Percentiles rank a stretch among this genome's conserved stretches.
phyloP scores from a whole-genome alignment of 2,113 vertebrate genomes.

The Syngnathus scovelli region DNA sequence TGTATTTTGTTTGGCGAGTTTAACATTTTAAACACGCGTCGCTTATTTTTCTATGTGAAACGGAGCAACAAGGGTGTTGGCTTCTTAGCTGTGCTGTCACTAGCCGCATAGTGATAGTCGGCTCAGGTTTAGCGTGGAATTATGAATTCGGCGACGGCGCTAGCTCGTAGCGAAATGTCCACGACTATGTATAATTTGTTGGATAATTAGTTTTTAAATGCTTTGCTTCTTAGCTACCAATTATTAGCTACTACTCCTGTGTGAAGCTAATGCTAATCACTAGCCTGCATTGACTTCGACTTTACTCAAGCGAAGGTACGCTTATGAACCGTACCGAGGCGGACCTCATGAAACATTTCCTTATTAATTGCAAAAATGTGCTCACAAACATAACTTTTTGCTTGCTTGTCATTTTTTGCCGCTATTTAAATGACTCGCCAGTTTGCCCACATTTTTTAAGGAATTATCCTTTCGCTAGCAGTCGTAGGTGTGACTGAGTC shows the following conservation, averaged over 20 bases:
- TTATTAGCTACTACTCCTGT: not conserved
- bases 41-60: not conserved
- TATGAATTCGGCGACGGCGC: not conserved
- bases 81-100: constrained; percentile 15
- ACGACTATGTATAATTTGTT: too few species aligned
- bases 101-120: constrained; percentile 15
- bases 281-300: not conserved
- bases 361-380: not conserved
- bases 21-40: not conserved
- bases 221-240: not conserved
- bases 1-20: not conserved
- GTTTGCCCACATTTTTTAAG: not conserved
- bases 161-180: not conserved
- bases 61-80: constrained; percentile 36
- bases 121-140: constrained; percentile 25
- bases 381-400: not conserved
- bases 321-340: too few species aligned
- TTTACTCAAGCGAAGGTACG: not conserved
- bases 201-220: too few species aligned
- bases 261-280: not conserved
- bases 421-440: not conserved
- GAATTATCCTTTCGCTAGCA: not conserved
- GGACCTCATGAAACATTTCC: not conserved
- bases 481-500: not conserved
- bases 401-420: not conserved